phyloP scores from a whole-genome alignment of 2,888 invertebrate genomes.

The Kuschelorhynchus macadamiae region DNA sequence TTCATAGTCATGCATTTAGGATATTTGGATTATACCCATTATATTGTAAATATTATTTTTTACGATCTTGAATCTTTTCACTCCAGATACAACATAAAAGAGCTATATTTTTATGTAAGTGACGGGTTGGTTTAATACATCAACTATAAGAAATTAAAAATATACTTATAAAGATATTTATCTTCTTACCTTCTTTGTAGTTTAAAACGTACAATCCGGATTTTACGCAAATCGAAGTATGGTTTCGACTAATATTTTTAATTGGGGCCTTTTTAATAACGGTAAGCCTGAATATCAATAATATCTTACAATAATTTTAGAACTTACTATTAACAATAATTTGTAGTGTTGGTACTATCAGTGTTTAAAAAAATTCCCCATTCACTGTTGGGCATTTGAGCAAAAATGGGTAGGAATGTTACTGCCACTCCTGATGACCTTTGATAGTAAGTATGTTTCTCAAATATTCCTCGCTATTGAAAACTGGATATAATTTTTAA shows the following conservation, averaged over 20 bases:
- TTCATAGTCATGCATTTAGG: constrained; percentile 91
- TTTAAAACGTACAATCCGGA: constrained; percentile 96
- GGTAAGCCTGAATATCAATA: constrained; percentile 73
- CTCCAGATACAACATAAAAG: constrained; percentile 85
- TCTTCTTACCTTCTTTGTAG: constrained; percentile 78
- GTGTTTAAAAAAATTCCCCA: constrained; percentile 86
- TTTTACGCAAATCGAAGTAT: constrained; percentile 97
- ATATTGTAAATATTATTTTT: constrained; percentile 87
- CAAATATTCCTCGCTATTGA: constrained; percentile 3
- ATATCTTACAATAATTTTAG: neutral
- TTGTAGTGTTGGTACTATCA: constrained; percentile 95
- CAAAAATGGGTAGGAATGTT: constrained; percentile 96
- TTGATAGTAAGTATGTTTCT: constrained; percentile 84
- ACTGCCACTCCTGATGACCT: constrained; percentile 88
- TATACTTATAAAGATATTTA: neutral
- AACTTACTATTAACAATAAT: constrained; percentile 39
- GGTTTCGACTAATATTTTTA: constrained; percentile 95
- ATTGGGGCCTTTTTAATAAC: constrained; percentile 88
- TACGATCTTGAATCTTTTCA: constrained; percentile 89
- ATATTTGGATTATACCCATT: constrained; percentile 89
- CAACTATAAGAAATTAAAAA: neutral
- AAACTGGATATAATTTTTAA: neutral
- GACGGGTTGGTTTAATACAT: constrained; percentile 29
- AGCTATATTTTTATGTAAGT: constrained; percentile 89
- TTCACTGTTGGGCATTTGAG: constrained; percentile 97